phyloP scores from a whole-genome alignment of 2,888 invertebrate species.

The Epistrophe eligans region DNA sequence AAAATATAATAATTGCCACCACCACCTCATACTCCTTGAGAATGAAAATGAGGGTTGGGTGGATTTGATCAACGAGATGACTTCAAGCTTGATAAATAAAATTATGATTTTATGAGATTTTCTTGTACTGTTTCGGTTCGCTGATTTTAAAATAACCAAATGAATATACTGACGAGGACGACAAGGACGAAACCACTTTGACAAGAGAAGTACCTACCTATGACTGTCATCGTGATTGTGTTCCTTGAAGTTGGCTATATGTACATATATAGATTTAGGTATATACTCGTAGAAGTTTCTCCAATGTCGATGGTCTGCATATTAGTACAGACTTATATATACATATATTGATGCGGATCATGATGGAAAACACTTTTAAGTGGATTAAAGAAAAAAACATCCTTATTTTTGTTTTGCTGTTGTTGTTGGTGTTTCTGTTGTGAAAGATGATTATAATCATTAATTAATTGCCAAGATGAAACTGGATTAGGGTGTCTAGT shows the following conservation, averaged over 20 bases:
- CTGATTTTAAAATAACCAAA: conserved; percentile 57
- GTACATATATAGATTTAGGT: no score
- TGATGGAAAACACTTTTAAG: conserved; percentile 40
- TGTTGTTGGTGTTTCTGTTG: conserved; percentile 2
- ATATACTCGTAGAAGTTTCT: background rate
- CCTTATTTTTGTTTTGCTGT: conserved; percentile 40
- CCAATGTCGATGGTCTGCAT: conserved; percentile 35
- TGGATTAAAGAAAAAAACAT: conserved; percentile 37
- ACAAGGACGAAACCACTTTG: conserved; percentile 2
- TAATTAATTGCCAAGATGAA: conserved; percentile 69
- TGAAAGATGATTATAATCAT: conserved; percentile 64
- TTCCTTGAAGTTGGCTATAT: conserved; percentile 11
- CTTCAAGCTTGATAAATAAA: conserved; percentile 65
- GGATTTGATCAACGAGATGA: conserved; percentile 19
- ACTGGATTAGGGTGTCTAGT: conserved; percentile 41
- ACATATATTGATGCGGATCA: background rate
- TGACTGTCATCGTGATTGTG: conserved; percentile 13
- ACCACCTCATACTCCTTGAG: background rate
- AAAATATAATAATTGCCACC: conserved; percentile 69
- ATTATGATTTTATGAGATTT: conserved; percentile 73
- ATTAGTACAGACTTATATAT: background rate
- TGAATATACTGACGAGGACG: conserved; percentile 16
- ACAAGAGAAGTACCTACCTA: background rate
- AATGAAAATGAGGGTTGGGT: background rate
- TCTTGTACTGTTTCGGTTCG: conserved; percentile 65